These are phyloP conservation scores for Antitype chi DNA, from an alignment of 2,888 invertebrate genomes.

Conservation along the genomic window DNA sequence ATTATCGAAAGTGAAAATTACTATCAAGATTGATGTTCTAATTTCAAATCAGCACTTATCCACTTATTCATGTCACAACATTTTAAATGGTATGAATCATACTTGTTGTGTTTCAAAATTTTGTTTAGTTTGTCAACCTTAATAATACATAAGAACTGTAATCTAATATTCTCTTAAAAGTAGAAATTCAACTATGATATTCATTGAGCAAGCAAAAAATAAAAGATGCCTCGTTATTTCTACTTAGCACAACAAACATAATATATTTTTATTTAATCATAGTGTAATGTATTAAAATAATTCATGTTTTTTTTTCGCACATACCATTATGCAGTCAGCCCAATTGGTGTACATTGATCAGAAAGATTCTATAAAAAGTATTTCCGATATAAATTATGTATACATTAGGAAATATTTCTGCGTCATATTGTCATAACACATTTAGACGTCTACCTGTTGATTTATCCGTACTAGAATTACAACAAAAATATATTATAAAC, in stretches of 20 bases:
- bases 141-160: neutral
- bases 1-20: neutral
- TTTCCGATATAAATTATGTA: slow-evolving; percentile 54
- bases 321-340: slow-evolving; percentile 1
- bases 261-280: neutral
- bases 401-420: slow-evolving; percentile 64
- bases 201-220: slow-evolving; percentile 9
- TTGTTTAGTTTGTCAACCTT: slow-evolving; percentile 1
- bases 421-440: slow-evolving; percentile 71
- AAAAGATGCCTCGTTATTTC: neutral
- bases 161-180: neutral
- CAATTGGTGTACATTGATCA: slow-evolving; percentile 8
- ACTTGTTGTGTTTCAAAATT: slow-evolving; percentile 10
- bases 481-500: slow-evolving; percentile 63
- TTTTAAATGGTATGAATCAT: slow-evolving; percentile 39
- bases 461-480: slow-evolving; percentile 72
- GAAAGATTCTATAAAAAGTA: slow-evolving; percentile 29
- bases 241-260: slow-evolving; percentile 12
- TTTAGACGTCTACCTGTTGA: slow-evolving; percentile 68
- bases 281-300: neutral
- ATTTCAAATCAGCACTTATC: slow-evolving; percentile 25
- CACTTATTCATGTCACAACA: slow-evolving; percentile 22
- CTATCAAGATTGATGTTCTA: slow-evolving; percentile 13
- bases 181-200: neutral
- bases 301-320: slow-evolving; percentile 4